Conservation (phyloP, 2,888 invertebrate species). For the Drosophila atripex region DNA sequence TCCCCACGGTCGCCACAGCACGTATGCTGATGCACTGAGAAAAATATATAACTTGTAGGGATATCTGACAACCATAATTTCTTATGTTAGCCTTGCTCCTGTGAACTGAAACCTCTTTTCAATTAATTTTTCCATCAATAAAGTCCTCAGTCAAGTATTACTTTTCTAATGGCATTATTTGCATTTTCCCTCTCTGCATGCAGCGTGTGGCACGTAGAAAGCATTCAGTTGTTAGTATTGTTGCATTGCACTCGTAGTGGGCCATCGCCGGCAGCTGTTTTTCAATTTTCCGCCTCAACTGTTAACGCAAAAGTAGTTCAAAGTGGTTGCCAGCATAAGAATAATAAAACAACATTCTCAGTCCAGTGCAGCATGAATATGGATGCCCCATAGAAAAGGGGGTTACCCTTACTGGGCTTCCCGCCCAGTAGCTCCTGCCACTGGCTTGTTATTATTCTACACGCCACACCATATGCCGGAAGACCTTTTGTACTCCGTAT, state of each 20-base stretch:
- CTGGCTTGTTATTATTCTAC: conserved; percentile 25
- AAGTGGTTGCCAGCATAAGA: conserved; percentile 36
- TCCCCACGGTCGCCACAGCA: conserved; percentile 38
- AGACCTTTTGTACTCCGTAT: conserved; percentile 28
- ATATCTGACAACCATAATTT: too few relatives aligned
- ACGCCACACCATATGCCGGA: conserved; percentile 24
- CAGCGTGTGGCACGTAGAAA: conserved; percentile 20
- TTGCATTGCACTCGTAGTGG: conserved; percentile 18
- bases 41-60: background rate
- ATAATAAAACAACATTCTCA: conserved; percentile 46
- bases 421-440: background rate
- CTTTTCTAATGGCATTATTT: background rate
- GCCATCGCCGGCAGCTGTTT: conserved; percentile 69
- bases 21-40: conserved; percentile 28
- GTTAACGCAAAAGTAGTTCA: conserved; percentile 56
- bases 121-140: too few relatives aligned
- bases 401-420: background rate
- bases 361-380: conserved; percentile 61
- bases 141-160: background rate
- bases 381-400: conserved; percentile 43
- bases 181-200: conserved; percentile 25
- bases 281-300: conserved; percentile 79
- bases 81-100: too few relatives aligned
- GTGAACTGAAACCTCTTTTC: too few relatives aligned
- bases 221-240: conserved; percentile 22